Conservation (phyloP, 2,113 vertebrate species). For the Pleuronectes platessa region DNA sequence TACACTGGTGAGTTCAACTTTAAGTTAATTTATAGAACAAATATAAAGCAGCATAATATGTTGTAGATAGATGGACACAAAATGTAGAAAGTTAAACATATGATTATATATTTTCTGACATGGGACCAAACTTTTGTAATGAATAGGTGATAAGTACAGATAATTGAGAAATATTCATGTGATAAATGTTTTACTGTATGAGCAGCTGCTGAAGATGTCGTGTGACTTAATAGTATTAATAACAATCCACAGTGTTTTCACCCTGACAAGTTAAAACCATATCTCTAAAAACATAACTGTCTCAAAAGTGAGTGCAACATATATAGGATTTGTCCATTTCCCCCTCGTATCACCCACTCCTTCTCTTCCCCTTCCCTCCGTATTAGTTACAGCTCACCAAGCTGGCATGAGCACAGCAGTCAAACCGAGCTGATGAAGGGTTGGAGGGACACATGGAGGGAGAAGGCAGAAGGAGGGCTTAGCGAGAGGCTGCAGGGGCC, state of each 20-base stretch:
- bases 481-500: conserved; percentile 22
- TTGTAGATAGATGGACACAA: not conserved
- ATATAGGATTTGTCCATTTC: conserved; percentile 1
- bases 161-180: not conserved
- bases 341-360: conserved; percentile 27
- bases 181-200: too few relatives aligned
- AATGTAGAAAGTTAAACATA: not conserved
- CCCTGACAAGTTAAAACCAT: not conserved
- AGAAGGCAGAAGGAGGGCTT: conserved; percentile 21
- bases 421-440: conserved; percentile 68
- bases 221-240: not conserved
- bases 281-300: conserved; percentile 8
- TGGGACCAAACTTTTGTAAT: not conserved
- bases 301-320: conserved; percentile 6
- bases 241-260: not conserved
- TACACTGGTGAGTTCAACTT: conserved; percentile 73
- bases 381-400: conserved; percentile 76
- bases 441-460: conserved; percentile 43
- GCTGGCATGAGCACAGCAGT: conserved; percentile 67
- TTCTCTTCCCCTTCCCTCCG: conserved; percentile 44
- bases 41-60: not conserved
- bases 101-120: not conserved
- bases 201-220: not conserved
- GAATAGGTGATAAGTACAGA: not conserved
- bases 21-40: not conserved